Evolutionary conservation across 2,113 vertebrate genomes (phyloP).

Genomic region (Rutilus rutilus): DNA sequence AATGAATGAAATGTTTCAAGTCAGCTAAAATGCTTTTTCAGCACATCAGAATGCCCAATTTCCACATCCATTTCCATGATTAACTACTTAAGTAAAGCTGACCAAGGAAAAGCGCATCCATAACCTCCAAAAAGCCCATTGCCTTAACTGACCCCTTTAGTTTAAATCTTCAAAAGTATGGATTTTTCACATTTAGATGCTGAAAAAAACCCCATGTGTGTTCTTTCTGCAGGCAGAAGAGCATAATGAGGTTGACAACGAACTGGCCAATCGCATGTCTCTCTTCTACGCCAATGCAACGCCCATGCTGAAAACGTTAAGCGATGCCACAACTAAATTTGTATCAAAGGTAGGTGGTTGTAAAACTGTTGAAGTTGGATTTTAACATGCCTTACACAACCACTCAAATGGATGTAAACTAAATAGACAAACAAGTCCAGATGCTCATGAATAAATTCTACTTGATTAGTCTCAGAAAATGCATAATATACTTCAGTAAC

Average conservation of each 20-base stretch:
- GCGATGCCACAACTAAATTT: slow-evolving; percentile 87
- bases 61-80: slow-evolving; percentile 31
- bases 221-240: slow-evolving; percentile 80
- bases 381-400: neutral
- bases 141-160: slow-evolving; percentile 17
- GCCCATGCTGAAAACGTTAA: slow-evolving; percentile 90
- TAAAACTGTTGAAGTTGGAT: neutral
- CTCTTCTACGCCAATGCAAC: slow-evolving; percentile 91
- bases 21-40: slow-evolving; percentile 42
- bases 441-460: slow-evolving; percentile 4
- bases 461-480: neutral
- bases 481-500: neutral
- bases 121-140: slow-evolving; percentile 26
- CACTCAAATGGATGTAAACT: neutral
- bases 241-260: slow-evolving; percentile 90
- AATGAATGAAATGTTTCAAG: slow-evolving; percentile 44
- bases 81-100: slow-evolving; percentile 10
- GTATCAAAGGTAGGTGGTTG: slow-evolving; percentile 81
- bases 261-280: slow-evolving; percentile 93
- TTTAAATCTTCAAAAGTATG: slow-evolving; percentile 34
- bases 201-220: neutral
- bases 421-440: slow-evolving; percentile 1
- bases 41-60: neutral
- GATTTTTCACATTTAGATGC: slow-evolving; percentile 12
- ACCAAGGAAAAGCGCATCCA: slow-evolving; percentile 7